phyloP scores from a whole-genome alignment of 2,797 vertebrate genomes.

The Enteromius treurensis region DNA sequence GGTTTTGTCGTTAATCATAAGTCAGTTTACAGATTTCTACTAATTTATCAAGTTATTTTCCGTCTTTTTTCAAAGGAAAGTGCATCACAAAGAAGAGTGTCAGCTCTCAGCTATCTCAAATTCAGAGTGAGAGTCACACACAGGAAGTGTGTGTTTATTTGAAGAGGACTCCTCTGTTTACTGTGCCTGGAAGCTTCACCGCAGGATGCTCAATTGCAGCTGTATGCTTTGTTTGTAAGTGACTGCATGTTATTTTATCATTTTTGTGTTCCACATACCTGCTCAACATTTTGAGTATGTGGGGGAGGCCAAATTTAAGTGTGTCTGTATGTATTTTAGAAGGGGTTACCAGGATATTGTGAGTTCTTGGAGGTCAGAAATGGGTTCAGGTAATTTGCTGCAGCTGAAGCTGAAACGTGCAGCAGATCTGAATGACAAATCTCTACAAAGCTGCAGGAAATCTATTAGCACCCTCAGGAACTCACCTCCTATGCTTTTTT shows the following conservation, averaged over 20 bases:
- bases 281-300: conserved; percentile 26
- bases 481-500: conserved; percentile 35
- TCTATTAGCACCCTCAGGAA: conserved; percentile 68
- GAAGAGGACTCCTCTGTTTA: conserved; percentile 75
- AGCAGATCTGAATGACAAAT: conserved; percentile 65
- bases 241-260: not conserved
- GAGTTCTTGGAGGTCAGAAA: conserved; percentile 50
- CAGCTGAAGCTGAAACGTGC: conserved; percentile 65
- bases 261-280: conserved; percentile 36
- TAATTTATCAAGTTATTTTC: not conserved
- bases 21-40: not conserved
- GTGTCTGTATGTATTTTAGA: conserved; percentile 23
- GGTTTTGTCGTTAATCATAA: not conserved
- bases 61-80: conserved; percentile 50
- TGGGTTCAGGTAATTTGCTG: conserved; percentile 67
- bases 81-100: conserved; percentile 48
- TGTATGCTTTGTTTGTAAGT: conserved; percentile 26
- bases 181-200: conserved; percentile 58
- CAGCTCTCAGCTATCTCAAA: conserved; percentile 68
- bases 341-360: conserved; percentile 13
- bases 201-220: conserved; percentile 42
- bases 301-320: not conserved
- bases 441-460: conserved; percentile 68
- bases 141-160: conserved; percentile 81
- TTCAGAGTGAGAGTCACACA: conserved; percentile 67